Conservation (phyloP, 2,113 vertebrate species). For the Conger conger region DNA sequence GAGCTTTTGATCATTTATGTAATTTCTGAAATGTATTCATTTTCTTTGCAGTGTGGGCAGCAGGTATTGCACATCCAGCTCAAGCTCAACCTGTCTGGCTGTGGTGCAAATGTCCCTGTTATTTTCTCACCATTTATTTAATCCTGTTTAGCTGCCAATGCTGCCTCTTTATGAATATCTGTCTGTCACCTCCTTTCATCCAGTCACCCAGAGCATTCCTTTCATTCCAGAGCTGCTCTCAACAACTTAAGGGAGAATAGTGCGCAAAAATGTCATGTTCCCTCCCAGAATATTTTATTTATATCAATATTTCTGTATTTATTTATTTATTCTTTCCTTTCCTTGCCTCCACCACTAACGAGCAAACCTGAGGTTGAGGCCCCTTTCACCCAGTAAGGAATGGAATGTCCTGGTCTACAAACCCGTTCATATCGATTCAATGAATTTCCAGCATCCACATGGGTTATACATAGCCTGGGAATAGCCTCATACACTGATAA, state of each 20-base stretch:
- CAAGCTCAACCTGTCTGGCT: constrained; percentile 2
- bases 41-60: not conserved
- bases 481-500: no score
- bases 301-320: no score
- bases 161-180: not conserved
- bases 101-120: constrained; percentile 9
- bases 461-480: no score
- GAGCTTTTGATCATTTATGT: not conserved
- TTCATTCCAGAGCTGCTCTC: not conserved
- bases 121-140: constrained; percentile 7
- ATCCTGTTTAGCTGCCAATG: not conserved
- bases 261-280: not conserved
- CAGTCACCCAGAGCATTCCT: not conserved
- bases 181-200: constrained; percentile 6
- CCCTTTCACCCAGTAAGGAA: not conserved
- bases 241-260: not conserved
- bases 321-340: no score
- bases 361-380: not conserved
- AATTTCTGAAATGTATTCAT: not conserved
- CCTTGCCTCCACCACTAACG: not conserved
- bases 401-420: no score
- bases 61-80: constrained; percentile 4
- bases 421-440: no score
- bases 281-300: not conserved
- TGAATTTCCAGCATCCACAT: no score